Evolutionary conservation across 2,113 vertebrate species (phyloP).

Genomic region (Psilopogon haemacephalus): DNA sequence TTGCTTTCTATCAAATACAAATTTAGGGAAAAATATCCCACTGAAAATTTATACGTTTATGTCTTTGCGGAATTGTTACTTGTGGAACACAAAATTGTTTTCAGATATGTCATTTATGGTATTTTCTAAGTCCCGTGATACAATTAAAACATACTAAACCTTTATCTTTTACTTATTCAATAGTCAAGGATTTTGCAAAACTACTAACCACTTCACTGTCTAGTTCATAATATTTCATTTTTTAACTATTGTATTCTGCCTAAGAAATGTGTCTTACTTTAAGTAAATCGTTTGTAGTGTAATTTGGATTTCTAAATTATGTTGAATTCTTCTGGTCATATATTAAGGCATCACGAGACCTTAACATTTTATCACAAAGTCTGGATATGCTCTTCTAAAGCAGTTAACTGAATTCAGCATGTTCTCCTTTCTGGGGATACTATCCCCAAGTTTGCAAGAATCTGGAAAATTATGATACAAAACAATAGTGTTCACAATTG

Average conservation of each 20-base stretch:
- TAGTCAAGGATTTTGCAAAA: not conserved
- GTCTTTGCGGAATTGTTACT: not conserved
- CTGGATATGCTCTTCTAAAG: not conserved
- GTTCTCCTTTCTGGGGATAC: not conserved
- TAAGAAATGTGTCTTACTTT: not conserved
- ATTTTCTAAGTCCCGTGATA: not conserved
- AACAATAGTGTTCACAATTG: not conserved
- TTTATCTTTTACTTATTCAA: not conserved
- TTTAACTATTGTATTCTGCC: not conserved
- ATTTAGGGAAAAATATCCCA: rapidly evolving
- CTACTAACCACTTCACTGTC: not conserved
- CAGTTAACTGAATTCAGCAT: not conserved
- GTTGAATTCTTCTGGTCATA: not conserved
- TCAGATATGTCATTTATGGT: not conserved
- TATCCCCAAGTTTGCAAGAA: not conserved
- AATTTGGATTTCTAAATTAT: not conserved
- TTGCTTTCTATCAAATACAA: not conserved
- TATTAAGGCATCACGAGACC: not conserved
- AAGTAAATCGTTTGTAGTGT: not conserved
- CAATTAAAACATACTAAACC: not conserved
- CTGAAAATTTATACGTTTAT: not conserved
- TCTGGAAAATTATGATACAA: not conserved
- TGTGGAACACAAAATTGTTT: not conserved
- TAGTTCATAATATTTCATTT: not conserved
- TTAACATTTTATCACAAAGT: not conserved